These are phyloP conservation scores for Hanleya hanleyi DNA, from an alignment of 2,888 invertebrate species.

Conservation along the genomic window DNA sequence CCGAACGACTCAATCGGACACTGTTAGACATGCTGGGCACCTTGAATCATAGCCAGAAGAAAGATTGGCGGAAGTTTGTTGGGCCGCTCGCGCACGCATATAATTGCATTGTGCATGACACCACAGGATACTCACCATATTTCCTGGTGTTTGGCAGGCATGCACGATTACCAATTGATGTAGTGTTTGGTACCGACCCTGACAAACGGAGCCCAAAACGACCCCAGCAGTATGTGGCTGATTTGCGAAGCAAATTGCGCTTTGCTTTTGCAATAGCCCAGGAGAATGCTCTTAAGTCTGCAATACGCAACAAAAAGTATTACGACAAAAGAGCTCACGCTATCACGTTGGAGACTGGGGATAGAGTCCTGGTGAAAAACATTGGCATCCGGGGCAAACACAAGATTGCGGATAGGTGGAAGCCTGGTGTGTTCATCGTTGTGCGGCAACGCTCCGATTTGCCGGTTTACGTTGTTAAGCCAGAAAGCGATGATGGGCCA, in stretches of 20 bases:
- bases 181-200: not conserved
- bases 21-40: too few relatives aligned
- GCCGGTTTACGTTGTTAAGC: too few relatives aligned
- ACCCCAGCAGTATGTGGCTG: not conserved
- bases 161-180: slow-evolving; percentile 5
- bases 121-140: not conserved
- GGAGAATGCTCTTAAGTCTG: not conserved
- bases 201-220: not conserved
- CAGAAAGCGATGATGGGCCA: not conserved
- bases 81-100: not conserved
- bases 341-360: not conserved
- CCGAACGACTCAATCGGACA: too few relatives aligned
- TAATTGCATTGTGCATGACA: slow-evolving; percentile 11
- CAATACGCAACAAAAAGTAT: too few relatives aligned
- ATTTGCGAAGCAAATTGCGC: not conserved
- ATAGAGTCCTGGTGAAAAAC: too few relatives aligned
- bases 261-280: not conserved
- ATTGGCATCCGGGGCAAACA: too few relatives aligned
- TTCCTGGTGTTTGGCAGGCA: slow-evolving; percentile 9
- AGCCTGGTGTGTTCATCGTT: too few relatives aligned
- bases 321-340: not conserved
- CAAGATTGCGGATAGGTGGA: too few relatives aligned
- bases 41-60: not conserved
- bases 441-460: too few relatives aligned
- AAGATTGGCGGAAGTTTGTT: not conserved